A percentile compares a stretch with the other conserved stretches of the same genome.
Evolutionary conservation across 1,140 invertebrate genomes (phyloP).

Genomic region (Phocides pigmalion): DNA sequence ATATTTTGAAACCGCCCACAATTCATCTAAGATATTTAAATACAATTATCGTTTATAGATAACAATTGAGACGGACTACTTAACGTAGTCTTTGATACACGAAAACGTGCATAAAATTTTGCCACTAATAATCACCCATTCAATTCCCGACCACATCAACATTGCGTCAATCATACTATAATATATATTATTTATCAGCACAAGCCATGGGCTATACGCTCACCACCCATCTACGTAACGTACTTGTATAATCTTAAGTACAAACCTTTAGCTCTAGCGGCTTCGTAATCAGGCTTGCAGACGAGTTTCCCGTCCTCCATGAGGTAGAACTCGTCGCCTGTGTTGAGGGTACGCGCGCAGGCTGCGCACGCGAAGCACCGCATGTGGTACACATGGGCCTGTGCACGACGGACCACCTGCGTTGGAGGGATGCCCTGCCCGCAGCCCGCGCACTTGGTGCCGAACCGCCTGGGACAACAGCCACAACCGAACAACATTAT

Average conservation of each 20-base stretch:
- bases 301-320: constrained; percentile 99
- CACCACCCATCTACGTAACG: too few relatives aligned
- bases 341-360: constrained; percentile 97
- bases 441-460: constrained; percentile 98
- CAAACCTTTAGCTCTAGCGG: constrained; percentile 95
- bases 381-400: constrained; percentile 98
- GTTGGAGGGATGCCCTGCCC: constrained; percentile 97
- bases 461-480: constrained; percentile 94
- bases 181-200: too few relatives aligned
- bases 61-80: too few relatives aligned
- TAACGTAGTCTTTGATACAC: too few relatives aligned
- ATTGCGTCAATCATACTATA: too few relatives aligned
- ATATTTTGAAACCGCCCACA: too few relatives aligned
- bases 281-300: constrained; percentile 98
- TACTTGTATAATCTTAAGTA: background rate
- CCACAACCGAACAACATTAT: constrained; percentile 81
- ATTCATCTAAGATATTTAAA: too few relatives aligned
- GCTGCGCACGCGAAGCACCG: constrained; percentile 98
- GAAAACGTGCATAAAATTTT: too few relatives aligned
- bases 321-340: constrained; percentile 98
- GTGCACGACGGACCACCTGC: constrained; percentile 96
- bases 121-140: too few relatives aligned
- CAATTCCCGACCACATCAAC: too few relatives aligned
- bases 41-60: too few relatives aligned
- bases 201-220: too few relatives aligned